Conservation (phyloP, 64 coral and sea anemone genomes). For the Acropora tenuis region DNA sequence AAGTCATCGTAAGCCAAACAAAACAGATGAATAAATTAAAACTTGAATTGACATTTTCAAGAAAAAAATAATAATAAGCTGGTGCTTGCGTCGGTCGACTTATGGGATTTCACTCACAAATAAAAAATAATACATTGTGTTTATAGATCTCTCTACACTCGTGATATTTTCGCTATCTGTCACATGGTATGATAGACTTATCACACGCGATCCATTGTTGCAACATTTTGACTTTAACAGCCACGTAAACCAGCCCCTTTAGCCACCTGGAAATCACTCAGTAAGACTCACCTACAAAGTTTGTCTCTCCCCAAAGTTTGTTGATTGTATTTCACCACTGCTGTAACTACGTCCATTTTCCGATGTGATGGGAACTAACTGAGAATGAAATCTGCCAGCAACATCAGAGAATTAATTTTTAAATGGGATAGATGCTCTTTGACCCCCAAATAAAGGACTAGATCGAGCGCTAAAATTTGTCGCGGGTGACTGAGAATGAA, state of each 20-base stretch:
- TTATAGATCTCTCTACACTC: background rate
- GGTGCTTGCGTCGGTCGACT: too few relatives aligned
- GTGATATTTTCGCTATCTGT: background rate
- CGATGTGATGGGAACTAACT: background rate
- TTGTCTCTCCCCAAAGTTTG: conserved; percentile 84
- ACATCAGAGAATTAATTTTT: too few relatives aligned
- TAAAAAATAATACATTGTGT: background rate
- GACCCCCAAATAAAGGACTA: too few relatives aligned
- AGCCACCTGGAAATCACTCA: background rate
- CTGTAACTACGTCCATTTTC: conserved; percentile 65
- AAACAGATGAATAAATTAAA: background rate
- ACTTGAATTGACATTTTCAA: background rate
- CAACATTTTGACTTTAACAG: background rate
- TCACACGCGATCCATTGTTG: background rate
- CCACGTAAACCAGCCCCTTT: conserved; percentile 5
- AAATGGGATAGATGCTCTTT: too few relatives aligned
- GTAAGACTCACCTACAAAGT: conserved; percentile 64
- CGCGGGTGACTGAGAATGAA: too few relatives aligned
- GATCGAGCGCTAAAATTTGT: too few relatives aligned
- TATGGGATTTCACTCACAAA: too few relatives aligned
- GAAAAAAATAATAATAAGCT: background rate
- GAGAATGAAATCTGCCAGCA: background rate
- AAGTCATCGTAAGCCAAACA: background rate
- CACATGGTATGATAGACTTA: background rate
- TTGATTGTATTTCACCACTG: conserved; percentile 77